These are phyloP conservation scores for Heliconius hermathena DNA, from an alignment of 1,140 invertebrate species.

Conservation along the genomic window DNA sequence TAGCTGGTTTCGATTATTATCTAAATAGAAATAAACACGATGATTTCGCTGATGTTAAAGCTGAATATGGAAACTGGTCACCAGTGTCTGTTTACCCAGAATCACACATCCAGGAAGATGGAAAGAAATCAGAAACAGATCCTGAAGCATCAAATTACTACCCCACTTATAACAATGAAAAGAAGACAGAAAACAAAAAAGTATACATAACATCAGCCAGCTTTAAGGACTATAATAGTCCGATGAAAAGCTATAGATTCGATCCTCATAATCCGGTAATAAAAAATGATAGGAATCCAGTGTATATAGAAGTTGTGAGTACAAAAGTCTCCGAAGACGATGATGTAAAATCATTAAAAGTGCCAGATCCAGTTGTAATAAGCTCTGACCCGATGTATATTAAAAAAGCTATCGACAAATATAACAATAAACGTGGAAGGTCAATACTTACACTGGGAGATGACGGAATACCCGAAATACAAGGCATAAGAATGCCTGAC, in stretches of 20 bases:
- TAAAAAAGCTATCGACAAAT: conserved; percentile 80
- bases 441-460: conserved; percentile 83
- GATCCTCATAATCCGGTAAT: conserved; percentile 75
- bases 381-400: conserved; percentile 84
- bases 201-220: conserved; percentile 80
- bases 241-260: conserved; percentile 72
- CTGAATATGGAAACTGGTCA: conserved; percentile 81
- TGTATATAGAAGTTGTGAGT: conserved; percentile 80
- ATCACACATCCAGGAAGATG: conserved; percentile 74
- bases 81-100: conserved; percentile 79
- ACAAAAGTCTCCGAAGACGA: conserved; percentile 77
- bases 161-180: conserved; percentile 76
- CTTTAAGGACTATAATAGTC: conserved; percentile 67
- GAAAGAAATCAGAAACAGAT: conserved; percentile 60
- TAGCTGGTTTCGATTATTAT: conserved; percentile 78
- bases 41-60: conserved; percentile 72
- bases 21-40: conserved; percentile 73
- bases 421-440: conserved; percentile 78
- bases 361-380: conserved; percentile 86
- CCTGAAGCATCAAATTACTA: conserved; percentile 72
- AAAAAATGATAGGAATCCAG: conserved; percentile 81
- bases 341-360: conserved; percentile 65
- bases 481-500: conserved; percentile 91
- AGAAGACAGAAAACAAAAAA: conserved; percentile 72
- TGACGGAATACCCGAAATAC: conserved; percentile 89